Evolutionary conservation across 2,113 vertebrate genomes (phyloP).

Genomic region (Archilochus colubris): DNA sequence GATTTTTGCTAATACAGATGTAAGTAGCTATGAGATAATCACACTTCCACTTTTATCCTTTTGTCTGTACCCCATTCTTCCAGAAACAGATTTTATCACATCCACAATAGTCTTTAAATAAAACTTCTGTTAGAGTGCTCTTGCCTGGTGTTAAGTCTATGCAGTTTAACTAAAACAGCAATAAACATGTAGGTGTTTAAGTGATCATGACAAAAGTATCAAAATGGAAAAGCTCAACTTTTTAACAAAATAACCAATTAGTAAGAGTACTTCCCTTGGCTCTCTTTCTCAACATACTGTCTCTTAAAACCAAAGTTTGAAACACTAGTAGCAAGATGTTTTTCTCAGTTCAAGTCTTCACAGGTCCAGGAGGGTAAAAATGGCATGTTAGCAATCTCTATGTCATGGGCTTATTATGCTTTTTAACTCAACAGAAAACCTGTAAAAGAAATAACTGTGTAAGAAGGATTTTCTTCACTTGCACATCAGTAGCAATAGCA

Average conservation of each 20-base stretch:
- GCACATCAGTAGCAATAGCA: neutral
- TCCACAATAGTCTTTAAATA: neutral
- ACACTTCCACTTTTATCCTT: neutral
- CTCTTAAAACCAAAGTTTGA: neutral
- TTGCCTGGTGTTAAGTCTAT: neutral
- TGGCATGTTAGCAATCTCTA: neutral
- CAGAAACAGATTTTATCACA: neutral
- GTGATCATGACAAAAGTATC: neutral
- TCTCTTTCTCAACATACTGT: neutral
- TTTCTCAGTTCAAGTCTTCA: neutral
- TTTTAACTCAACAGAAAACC: neutral
- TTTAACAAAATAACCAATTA: neutral
- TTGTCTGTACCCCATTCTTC: neutral
- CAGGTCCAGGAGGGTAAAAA: neutral
- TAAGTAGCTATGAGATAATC: neutral
- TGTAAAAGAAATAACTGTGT: neutral
- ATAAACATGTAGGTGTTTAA: neutral
- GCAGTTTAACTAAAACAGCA: neutral
- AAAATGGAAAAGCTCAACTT: neutral
- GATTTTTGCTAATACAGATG: slow-evolving; percentile 26
- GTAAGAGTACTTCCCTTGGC: neutral
- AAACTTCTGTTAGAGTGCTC: neutral
- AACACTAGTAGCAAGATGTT: neutral
- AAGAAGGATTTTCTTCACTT: neutral
- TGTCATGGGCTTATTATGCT: neutral